Conservation (phyloP, 2,888 invertebrate species). For the Chloroclysta siterata region DNA sequence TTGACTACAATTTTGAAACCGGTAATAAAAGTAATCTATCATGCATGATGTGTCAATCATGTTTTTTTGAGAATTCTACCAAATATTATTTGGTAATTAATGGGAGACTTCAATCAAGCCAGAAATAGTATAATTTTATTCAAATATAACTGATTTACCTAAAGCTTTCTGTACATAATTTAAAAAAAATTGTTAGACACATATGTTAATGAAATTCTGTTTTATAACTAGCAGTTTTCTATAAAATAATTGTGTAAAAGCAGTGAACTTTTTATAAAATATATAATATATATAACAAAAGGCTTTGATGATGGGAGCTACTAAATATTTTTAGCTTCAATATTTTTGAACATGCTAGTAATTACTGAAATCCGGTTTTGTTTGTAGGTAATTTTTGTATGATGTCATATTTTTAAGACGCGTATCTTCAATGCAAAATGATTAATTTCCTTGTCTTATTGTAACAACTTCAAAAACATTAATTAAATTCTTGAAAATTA, state of each 20-base stretch:
- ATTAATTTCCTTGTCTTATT: neutral
- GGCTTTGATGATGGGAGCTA: conserved; percentile 27
- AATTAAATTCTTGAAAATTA: neutral
- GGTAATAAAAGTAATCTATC: no score
- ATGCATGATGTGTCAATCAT: conserved; percentile 35
- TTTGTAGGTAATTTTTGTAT: conserved; percentile 19
- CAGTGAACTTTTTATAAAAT: no score
- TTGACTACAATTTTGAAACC: no score
- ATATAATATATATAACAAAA: no score
- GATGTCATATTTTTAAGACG: conserved; percentile 12
- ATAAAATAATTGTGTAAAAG: no score
- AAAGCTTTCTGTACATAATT: no score
- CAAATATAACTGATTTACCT: no score
- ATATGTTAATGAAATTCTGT: no score
- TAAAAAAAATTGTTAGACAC: no score
- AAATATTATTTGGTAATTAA: conserved; percentile 30
- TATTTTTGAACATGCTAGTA: conserved; percentile 41
- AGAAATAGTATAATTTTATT: neutral
- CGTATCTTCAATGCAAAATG: conserved; percentile 7
- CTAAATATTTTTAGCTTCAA: conserved; percentile 26
- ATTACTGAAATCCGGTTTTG: conserved; percentile 47
- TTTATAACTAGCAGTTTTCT: no score
- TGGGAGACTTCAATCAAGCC: conserved; percentile 27
- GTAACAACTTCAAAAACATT: neutral
- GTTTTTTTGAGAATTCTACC: conserved; percentile 34